phyloP scores from a whole-genome alignment of 2,797 vertebrate species.

The Babyrousa celebensis region DNA sequence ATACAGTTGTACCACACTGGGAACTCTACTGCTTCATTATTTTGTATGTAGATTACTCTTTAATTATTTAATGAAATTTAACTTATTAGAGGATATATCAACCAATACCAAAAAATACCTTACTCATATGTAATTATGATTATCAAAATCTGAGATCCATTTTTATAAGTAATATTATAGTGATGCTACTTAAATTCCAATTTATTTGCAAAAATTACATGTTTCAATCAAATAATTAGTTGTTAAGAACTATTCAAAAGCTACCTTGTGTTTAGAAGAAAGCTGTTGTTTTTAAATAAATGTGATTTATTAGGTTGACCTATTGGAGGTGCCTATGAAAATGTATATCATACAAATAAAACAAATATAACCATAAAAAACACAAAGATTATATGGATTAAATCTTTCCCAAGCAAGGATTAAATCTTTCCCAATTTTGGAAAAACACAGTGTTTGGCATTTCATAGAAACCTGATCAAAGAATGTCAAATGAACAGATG shows the following conservation, averaged over 20 bases:
- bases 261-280: neutral
- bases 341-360: neutral
- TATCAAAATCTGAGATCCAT: neutral
- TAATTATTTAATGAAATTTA: slow-evolving; percentile 42
- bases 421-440: neutral
- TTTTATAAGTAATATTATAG: slow-evolving; percentile 41
- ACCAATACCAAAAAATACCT: neutral
- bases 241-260: slow-evolving; percentile 1
- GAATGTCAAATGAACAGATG: neutral
- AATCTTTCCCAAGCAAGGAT: neutral
- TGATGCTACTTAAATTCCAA: neutral
- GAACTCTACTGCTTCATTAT: neutral
- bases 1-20: no score
- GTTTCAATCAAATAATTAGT: neutral
- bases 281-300: slow-evolving; percentile 1
- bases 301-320: neutral
- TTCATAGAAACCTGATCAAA: neutral
- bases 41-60: neutral
- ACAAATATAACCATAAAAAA: neutral
- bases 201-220: neutral
- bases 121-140: slow-evolving; percentile 12
- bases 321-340: slow-evolving; percentile 12
- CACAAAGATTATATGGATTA: neutral
- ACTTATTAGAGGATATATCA: neutral
- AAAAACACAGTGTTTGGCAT: neutral